Percentiles rank a stretch among this genome's conserved stretches.
These are phyloP conservation scores for Ariolimax columbianus DNA, from an alignment of 2,888 invertebrate species.

Conservation along the genomic window DNA sequence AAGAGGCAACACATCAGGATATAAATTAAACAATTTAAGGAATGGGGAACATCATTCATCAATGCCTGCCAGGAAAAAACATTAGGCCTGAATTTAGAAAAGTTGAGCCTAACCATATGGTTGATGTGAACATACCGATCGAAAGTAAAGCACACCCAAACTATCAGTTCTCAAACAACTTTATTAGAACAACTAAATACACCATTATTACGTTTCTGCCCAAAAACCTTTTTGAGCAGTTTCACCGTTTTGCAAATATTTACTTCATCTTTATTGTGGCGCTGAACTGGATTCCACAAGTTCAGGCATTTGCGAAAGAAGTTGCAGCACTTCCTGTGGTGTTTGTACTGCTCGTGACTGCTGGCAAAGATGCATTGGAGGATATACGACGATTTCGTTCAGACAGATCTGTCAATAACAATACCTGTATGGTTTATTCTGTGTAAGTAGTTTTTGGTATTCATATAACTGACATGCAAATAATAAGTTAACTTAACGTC, in stretches of 20 bases:
- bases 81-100: constrained; percentile 63
- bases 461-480: too few species aligned
- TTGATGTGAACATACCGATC: constrained; percentile 56
- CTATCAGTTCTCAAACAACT: constrained; percentile 63
- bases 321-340: constrained; percentile 95
- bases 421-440: constrained; percentile 92
- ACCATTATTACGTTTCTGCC: constrained; percentile 95
- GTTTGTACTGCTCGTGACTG: constrained; percentile 95
- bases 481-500: too few species aligned
- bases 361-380: constrained; percentile 95
- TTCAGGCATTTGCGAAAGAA: constrained; percentile 94
- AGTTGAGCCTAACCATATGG: constrained; percentile 67
- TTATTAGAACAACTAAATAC: constrained; percentile 84
- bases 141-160: constrained; percentile 69
- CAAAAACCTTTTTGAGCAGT: constrained; percentile 96
- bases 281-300: constrained; percentile 94
- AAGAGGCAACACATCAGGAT: too few species aligned
- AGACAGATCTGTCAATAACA: constrained; percentile 95
- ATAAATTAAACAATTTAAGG: background rate
- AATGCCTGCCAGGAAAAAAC: constrained; percentile 54
- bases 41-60: constrained; percentile 67
- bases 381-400: constrained; percentile 92
- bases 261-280: constrained; percentile 98
- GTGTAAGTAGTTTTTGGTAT: constrained; percentile 85
- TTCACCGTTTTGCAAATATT: constrained; percentile 97